phyloP scores from a whole-genome alignment of 2,113 vertebrate species.

The Trichomycterus rosablanca region DNA sequence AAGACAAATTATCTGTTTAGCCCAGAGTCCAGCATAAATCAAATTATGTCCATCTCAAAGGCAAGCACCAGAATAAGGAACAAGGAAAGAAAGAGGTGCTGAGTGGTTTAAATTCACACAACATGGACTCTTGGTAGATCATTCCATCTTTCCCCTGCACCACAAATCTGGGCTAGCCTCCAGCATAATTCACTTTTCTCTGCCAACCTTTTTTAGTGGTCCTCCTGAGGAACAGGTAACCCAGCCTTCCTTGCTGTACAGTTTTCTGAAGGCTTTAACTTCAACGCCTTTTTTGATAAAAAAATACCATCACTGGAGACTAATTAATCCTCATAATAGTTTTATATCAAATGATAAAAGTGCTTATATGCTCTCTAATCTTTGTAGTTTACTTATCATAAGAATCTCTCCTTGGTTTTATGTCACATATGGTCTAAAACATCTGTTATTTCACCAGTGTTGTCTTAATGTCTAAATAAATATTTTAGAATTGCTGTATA shows the following conservation, averaged over 20 bases:
- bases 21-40: not conserved
- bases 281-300: too few relatives aligned
- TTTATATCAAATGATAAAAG: too few relatives aligned
- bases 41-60: not conserved
- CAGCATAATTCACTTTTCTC: slow-evolving; percentile 15
- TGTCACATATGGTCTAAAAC: too few relatives aligned
- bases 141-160: slow-evolving; percentile 29
- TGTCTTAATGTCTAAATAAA: too few relatives aligned
- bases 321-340: too few relatives aligned
- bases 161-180: slow-evolving; percentile 38
- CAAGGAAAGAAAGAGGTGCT: not conserved
- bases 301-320: too few relatives aligned
- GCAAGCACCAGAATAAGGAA: slow-evolving; percentile 8
- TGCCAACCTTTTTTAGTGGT: slow-evolving; percentile 22
- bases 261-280: slow-evolving; percentile 29
- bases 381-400: too few relatives aligned
- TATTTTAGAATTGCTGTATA: too few relatives aligned
- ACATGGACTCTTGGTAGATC: slow-evolving; percentile 40
- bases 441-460: too few relatives aligned
- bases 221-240: slow-evolving; percentile 51
- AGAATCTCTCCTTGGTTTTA: too few relatives aligned
- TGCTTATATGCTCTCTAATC: too few relatives aligned
- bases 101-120: slow-evolving; percentile 34
- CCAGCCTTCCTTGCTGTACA: slow-evolving; percentile 54
- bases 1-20: not conserved